Percentiles rank a stretch among this genome's conserved stretches.
Evolutionary conservation across 2,888 invertebrate species (phyloP).

Genomic region (Deroplatys truncata): DNA sequence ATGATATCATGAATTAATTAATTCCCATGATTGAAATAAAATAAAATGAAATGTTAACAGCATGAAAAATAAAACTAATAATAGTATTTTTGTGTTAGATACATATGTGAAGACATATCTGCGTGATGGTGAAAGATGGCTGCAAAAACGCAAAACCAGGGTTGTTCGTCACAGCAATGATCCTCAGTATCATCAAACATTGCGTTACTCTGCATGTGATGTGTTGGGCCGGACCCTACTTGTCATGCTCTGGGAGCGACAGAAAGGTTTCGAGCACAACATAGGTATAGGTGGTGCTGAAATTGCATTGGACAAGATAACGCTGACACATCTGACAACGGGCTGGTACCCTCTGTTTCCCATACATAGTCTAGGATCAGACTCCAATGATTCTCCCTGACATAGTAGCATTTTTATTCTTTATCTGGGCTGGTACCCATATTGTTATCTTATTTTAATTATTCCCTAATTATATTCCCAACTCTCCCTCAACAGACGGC

Average conservation of each 20-base stretch:
- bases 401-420: neutral
- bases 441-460: neutral
- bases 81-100: slow-evolving; percentile 49
- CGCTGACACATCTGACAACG: slow-evolving; percentile 72
- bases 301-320: slow-evolving; percentile 76
- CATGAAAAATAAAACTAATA: no score
- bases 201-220: slow-evolving; percentile 65
- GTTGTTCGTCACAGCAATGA: slow-evolving; percentile 76
- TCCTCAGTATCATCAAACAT: slow-evolving; percentile 82
- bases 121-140: slow-evolving; percentile 81
- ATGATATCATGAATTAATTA: no score
- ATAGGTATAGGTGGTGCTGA: slow-evolving; percentile 76
- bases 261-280: slow-evolving; percentile 84
- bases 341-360: slow-evolving; percentile 93
- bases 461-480: neutral
- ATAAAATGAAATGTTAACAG: no score
- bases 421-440: neutral
- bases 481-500: neutral
- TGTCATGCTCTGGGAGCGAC: slow-evolving; percentile 90
- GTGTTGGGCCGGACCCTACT: slow-evolving; percentile 66
- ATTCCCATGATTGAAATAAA: no score
- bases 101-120: slow-evolving; percentile 93
- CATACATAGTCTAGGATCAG: slow-evolving; percentile 73
- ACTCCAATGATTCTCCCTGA: slow-evolving; percentile 51
- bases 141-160: slow-evolving; percentile 88